These are phyloP conservation scores for Eleutherodactylus coqui DNA, from an alignment of 2,797 vertebrate species.

Conservation along the genomic window DNA sequence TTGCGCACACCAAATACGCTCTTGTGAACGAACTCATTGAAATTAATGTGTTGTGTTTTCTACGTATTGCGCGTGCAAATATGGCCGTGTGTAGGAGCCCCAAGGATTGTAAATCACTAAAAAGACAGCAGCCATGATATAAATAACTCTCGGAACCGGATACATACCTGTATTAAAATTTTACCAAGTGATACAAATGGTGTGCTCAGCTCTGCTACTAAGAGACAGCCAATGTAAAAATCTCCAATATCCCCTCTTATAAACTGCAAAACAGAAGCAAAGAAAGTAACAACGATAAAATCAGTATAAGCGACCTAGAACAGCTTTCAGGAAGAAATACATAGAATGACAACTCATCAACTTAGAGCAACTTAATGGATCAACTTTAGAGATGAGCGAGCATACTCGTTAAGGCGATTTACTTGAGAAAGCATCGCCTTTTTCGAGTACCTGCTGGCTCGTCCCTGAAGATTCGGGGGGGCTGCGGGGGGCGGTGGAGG, in stretches of 20 bases:
- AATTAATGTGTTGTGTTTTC: too few relatives aligned
- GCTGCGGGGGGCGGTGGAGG: too few relatives aligned
- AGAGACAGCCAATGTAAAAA: conserved; percentile 96
- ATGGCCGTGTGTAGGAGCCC: too few relatives aligned
- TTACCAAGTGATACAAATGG: conserved; percentile 96
- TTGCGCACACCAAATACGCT: too few relatives aligned
- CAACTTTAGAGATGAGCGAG: too few relatives aligned
- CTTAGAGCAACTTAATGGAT: too few relatives aligned
- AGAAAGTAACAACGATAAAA: background rate
- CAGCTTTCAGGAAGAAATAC: background rate
- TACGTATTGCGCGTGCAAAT: too few relatives aligned
- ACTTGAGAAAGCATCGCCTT: too few relatives aligned
- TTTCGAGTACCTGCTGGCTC: too few relatives aligned
- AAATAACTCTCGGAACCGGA: background rate
- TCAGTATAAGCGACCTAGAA: background rate
- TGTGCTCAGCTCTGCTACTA: conserved; percentile 94
- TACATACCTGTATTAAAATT: conserved; percentile 92
- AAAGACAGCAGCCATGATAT: background rate
- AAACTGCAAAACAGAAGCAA: conserved; percentile 76
- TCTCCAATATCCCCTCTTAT: conserved; percentile 90
- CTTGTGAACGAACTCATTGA: too few relatives aligned
- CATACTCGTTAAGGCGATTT: too few relatives aligned
- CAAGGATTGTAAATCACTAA: background rate
- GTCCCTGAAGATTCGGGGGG: too few relatives aligned
- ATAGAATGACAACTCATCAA: conserved; percentile 1